Conservation (phyloP, 2,113 vertebrate genomes). For the Cervus canadensis region DNA sequence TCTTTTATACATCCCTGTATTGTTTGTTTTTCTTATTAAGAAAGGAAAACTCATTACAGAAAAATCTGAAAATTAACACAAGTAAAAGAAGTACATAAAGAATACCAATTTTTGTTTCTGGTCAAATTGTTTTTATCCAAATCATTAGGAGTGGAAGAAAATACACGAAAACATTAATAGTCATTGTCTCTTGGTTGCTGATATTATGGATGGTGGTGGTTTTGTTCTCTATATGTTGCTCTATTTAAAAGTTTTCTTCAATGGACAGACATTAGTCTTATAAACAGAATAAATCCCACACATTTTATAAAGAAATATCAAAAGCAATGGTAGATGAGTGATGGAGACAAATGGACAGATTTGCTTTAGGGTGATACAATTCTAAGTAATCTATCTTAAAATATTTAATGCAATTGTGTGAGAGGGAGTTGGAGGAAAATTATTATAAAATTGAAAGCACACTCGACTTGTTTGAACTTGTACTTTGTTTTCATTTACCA, state of each 20-base stretch:
- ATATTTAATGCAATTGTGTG: conserved; percentile 24
- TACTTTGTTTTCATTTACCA: conserved; percentile 37
- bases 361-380: conserved; percentile 13
- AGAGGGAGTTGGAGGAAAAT: conserved; percentile 11
- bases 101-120: conserved; percentile 24
- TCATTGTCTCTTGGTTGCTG: neutral
- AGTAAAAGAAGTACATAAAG: neutral
- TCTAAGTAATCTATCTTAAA: conserved; percentile 49
- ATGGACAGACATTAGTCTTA: neutral
- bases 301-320: neutral
- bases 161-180: neutral
- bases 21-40: conserved; percentile 11
- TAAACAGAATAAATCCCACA: neutral
- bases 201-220: neutral
- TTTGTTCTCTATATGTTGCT: neutral
- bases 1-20: conserved; percentile 4
- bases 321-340: neutral
- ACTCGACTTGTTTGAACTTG: conserved; percentile 42
- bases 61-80: conserved; percentile 26
- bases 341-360: neutral
- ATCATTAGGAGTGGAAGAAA: conserved; percentile 31
- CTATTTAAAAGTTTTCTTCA: conserved; percentile 10
- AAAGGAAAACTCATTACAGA: conserved; percentile 12
- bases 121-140: conserved; percentile 25
- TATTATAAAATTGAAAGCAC: conserved; percentile 7